Evolutionary conservation across 2,797 vertebrate species (phyloP).

Genomic region (Geotrypetes seraphini): DNA sequence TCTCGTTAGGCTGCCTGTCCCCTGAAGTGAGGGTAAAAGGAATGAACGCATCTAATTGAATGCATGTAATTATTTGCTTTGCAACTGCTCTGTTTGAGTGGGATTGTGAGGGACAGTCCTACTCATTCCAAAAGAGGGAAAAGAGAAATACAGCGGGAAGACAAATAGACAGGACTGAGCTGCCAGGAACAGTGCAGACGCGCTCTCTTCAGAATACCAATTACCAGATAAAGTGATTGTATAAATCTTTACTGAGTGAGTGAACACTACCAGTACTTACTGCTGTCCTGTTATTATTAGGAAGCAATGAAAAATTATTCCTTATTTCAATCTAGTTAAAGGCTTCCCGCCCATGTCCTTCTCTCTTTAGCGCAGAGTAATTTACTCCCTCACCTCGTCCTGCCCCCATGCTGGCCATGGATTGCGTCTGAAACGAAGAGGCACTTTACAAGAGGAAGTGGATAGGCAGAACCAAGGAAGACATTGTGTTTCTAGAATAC

Average conservation of each 20-base stretch:
- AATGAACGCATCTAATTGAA: conserved; percentile 49
- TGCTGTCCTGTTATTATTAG: conserved; percentile 7
- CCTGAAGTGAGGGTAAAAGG: conserved; percentile 41
- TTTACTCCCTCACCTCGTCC: too few species aligned
- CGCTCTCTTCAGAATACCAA: conserved; percentile 51
- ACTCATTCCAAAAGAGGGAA: conserved; percentile 46
- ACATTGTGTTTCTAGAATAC: too few species aligned
- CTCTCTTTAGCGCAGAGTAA: too few species aligned
- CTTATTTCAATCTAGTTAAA: conserved; percentile 1
- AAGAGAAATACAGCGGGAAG: conserved; percentile 44
- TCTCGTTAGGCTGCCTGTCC: conserved; percentile 35
- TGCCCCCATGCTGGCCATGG: too few species aligned
- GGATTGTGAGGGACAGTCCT: conserved; percentile 59
- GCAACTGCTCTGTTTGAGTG: conserved; percentile 44
- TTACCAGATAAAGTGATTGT: conserved; percentile 31
- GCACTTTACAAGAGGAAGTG: too few species aligned
- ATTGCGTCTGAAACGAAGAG: too few species aligned
- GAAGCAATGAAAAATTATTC: conserved; percentile 14
- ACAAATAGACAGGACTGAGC: conserved; percentile 44
- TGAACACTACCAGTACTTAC: conserved; percentile 22
- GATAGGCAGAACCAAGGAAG: too few species aligned
- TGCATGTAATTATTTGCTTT: conserved; percentile 60
- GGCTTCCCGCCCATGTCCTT: rapidly evolving
- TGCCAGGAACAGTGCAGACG: conserved; percentile 21
- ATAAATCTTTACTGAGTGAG: conserved; percentile 27